phyloP scores from a whole-genome alignment of 2,113 vertebrate species.

The Sinosuthora webbiana region DNA sequence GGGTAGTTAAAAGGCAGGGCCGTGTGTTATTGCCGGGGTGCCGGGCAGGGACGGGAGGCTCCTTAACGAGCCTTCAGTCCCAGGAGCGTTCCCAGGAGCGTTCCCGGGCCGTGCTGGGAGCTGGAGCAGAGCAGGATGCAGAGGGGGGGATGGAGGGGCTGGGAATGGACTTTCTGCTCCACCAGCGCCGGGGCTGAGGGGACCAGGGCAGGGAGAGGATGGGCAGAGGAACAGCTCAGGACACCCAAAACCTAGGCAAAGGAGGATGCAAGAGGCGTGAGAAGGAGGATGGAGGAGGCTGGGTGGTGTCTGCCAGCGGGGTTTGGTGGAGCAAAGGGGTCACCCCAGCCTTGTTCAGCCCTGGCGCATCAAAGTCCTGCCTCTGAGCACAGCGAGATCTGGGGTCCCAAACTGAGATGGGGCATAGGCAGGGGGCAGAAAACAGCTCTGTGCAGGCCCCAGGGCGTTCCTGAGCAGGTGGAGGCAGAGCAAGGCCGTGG shows the following conservation, averaged over 20 bases:
- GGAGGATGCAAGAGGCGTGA: accelerated
- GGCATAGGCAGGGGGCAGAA: neutral
- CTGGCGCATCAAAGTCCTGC: accelerated
- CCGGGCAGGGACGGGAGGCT: neutral
- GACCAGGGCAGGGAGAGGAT: accelerated
- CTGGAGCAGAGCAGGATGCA: neutral
- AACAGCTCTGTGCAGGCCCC: accelerated
- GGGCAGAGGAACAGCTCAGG: neutral
- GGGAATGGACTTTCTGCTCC: neutral
- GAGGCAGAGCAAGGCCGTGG: neutral
- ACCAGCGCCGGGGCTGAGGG: accelerated
- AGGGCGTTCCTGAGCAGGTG: neutral
- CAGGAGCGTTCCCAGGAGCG: neutral
- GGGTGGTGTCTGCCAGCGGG: accelerated
- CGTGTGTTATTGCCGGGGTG: constrained; percentile 5
- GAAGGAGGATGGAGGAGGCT: neutral
- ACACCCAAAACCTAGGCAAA: neutral
- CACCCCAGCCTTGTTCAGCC: neutral
- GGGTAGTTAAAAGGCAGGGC: constrained; percentile 39
- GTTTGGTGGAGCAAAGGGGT: neutral
- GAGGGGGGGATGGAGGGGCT: neutral
- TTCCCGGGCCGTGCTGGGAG: neutral
- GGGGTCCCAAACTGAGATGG: neutral
- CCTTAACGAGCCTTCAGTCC: neutral
- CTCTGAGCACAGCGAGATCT: accelerated